These are phyloP conservation scores for Cyphomyrus plagiostoma DNA, from an alignment of 2,113 vertebrate species.

Conservation along the genomic window DNA sequence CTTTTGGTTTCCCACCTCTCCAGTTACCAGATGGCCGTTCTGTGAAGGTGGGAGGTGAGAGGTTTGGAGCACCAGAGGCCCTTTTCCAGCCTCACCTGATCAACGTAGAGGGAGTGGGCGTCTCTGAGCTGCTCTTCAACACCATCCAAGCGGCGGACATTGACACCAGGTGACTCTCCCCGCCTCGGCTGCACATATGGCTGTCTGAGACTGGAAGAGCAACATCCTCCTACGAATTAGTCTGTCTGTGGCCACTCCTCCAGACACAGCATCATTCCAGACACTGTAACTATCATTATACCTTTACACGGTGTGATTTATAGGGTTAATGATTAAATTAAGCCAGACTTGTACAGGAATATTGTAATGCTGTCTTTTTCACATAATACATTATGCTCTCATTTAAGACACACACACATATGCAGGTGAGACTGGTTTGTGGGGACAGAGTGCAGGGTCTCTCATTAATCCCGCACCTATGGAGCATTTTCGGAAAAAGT, in stretches of 20 bases:
- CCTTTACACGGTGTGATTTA: neutral
- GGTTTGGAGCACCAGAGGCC: slow-evolving; percentile 41
- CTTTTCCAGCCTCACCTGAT: slow-evolving; percentile 79
- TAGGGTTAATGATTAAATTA: neutral
- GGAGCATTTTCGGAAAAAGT: neutral
- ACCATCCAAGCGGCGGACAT: slow-evolving; percentile 73
- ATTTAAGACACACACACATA: neutral
- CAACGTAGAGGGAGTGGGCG: slow-evolving; percentile 79
- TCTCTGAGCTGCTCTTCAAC: slow-evolving; percentile 82
- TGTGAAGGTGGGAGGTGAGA: slow-evolving; percentile 43
- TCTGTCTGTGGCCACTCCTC: neutral
- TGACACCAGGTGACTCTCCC: slow-evolving; percentile 34
- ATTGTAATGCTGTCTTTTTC: neutral
- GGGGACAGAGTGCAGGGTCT: neutral
- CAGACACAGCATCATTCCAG: neutral
- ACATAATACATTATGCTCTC: neutral
- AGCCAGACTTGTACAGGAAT: neutral
- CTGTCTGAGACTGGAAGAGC: neutral
- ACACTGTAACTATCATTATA: neutral
- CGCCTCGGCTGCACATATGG: neutral
- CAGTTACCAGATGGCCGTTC: slow-evolving; percentile 39
- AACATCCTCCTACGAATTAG: neutral
- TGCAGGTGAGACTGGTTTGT: neutral
- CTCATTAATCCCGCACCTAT: neutral
- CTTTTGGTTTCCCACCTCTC: neutral